Evolutionary conservation across 2,797 vertebrate genomes (phyloP).

Genomic region (Rachycentron canadum): DNA sequence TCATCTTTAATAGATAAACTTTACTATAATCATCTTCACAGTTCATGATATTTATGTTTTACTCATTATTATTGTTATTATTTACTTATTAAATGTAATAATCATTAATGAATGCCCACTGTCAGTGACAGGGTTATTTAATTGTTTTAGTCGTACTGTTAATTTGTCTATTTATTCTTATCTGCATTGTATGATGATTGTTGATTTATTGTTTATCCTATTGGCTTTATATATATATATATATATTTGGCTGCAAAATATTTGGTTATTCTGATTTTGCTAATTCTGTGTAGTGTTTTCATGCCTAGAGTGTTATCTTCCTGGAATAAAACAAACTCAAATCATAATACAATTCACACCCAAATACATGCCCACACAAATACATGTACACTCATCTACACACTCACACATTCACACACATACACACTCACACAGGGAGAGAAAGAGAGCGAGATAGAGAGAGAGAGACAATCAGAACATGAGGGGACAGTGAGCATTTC

Average conservation of each 20-base stretch:
- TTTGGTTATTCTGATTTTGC: background rate
- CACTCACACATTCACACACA: background rate
- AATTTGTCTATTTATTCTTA: background rate
- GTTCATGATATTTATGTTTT: background rate
- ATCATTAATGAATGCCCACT: background rate
- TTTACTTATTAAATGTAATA: background rate
- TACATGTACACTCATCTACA: constrained; percentile 8
- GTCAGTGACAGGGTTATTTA: background rate
- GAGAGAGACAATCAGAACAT: constrained; percentile 33
- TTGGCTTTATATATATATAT: background rate
- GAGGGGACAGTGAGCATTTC: constrained; percentile 46
- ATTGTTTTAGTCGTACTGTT: background rate
- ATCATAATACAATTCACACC: background rate
- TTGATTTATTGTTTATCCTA: background rate
- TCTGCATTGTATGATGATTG: background rate
- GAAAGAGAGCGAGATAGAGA: background rate
- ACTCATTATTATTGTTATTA: no score
- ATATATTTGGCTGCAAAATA: background rate
- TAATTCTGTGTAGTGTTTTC: background rate
- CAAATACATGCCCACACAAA: constrained; percentile 7
- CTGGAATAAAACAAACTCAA: background rate
- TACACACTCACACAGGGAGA: background rate
- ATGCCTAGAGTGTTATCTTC: no score
- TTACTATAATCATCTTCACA: background rate
- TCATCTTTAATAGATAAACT: background rate